Evolutionary conservation across 1,140 invertebrate genomes (phyloP).

Genomic region (Capitella teleta): DNA sequence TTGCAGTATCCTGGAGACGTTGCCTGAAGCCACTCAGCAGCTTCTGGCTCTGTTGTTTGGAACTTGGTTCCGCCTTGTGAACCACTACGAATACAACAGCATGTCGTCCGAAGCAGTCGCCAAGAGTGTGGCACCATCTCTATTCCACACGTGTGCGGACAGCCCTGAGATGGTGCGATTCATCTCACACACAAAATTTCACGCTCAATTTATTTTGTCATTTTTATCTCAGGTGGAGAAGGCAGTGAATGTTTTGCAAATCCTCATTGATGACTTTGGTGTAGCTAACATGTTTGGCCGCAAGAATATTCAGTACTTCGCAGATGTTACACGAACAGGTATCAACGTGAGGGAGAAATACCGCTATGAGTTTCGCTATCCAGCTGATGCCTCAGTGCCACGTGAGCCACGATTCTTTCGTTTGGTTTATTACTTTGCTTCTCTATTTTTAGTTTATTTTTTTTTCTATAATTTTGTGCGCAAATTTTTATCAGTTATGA

Average conservation of each 20-base stretch:
- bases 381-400: background rate
- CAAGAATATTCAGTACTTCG: constrained; percentile 95
- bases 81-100: constrained; percentile 63
- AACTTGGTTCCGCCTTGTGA: constrained; percentile 84
- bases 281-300: constrained; percentile 86
- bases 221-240: background rate
- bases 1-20: constrained; percentile 70
- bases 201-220: background rate
- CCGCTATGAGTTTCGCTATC: constrained; percentile 25
- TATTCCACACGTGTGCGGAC: constrained; percentile 63
- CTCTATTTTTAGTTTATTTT: too few species aligned
- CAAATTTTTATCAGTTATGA: too few species aligned
- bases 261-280: constrained; percentile 95
- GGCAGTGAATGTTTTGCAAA: constrained; percentile 45
- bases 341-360: constrained; percentile 37
- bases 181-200: background rate
- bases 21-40: constrained; percentile 81
- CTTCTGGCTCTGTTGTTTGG: constrained; percentile 89
- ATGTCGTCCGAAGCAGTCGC: constrained; percentile 95
- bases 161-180: constrained; percentile 24
- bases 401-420: too few species aligned
- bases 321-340: constrained; percentile 42
- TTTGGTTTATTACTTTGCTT: too few species aligned
- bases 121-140: constrained; percentile 87
- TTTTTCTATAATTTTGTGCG: too few species aligned